Conservation (phyloP, 64 coral and sea anemone genomes). For the Stichodactyla helianthus region DNA sequence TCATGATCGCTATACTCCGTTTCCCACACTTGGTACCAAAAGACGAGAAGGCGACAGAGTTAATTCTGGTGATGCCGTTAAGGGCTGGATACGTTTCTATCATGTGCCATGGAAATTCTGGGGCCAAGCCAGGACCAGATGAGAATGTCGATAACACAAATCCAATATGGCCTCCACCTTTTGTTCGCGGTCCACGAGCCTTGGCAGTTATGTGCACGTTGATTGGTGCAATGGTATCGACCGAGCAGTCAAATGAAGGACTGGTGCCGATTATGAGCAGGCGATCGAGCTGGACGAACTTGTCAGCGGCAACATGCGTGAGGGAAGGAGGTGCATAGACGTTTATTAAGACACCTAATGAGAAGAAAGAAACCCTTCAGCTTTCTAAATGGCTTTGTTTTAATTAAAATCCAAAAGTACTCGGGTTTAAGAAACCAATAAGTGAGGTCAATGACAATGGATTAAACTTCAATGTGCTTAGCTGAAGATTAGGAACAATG, state of each 20-base stretch:
- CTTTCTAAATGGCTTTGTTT: neutral
- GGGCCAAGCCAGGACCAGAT: conserved; percentile 41
- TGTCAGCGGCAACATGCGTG: conserved; percentile 56
- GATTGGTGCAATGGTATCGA: conserved; percentile 27
- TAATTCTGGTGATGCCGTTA: conserved; percentile 28
- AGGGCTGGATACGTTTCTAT: conserved; percentile 48
- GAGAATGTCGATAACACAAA: conserved; percentile 45
- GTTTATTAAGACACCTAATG: conserved; percentile 37
- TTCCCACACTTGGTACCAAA: conserved; percentile 63
- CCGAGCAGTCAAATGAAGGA: conserved; percentile 38
- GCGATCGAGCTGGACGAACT: conserved; percentile 60
- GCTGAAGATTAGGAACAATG: too few species aligned
- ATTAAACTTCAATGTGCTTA: too few species aligned
- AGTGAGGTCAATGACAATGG: too few species aligned
- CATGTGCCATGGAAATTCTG: conserved; percentile 43
- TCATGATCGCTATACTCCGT: conserved; percentile 41
- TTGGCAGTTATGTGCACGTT: conserved; percentile 20
- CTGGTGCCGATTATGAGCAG: conserved; percentile 60
- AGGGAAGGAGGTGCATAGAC: conserved; percentile 39
- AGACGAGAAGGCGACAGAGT: conserved; percentile 25
- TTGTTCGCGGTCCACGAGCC: conserved; percentile 20
- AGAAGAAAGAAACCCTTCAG: neutral
- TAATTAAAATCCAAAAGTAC: too few species aligned
- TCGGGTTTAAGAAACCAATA: too few species aligned
- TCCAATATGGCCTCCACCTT: conserved; percentile 38